Evolutionary conservation across 1,140 invertebrate species (phyloP).

Genomic region (Sarcophaga bullata): DNA sequence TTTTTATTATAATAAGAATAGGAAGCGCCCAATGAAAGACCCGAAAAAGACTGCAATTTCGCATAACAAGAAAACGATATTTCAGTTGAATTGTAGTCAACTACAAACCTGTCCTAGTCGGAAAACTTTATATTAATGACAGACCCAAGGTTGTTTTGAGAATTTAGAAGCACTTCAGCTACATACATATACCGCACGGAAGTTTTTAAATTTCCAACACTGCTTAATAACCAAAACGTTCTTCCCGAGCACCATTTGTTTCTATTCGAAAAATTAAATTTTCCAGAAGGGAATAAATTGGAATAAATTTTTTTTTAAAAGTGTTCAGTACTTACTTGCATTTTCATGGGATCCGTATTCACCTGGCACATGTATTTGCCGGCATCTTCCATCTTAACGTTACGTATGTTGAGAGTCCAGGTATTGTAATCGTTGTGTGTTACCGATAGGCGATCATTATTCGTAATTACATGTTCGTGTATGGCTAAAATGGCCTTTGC

Average conservation of each 20-base stretch:
- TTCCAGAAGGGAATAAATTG: background rate
- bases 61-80: too few relatives aligned
- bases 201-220: background rate
- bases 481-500: slow-evolving; percentile 91
- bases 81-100: too few relatives aligned
- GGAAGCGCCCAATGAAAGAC: too few relatives aligned
- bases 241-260: background rate
- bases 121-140: too few relatives aligned
- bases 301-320: slow-evolving; percentile 8
- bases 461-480: slow-evolving; percentile 91
- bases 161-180: too few relatives aligned
- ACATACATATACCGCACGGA: too few relatives aligned
- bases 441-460: slow-evolving; percentile 85
- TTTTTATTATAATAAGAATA: too few relatives aligned
- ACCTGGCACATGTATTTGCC: slow-evolving; percentile 94
- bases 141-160: too few relatives aligned
- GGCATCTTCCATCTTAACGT: slow-evolving; percentile 83
- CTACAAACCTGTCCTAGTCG: too few relatives aligned
- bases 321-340: slow-evolving; percentile 74
- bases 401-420: slow-evolving; percentile 86
- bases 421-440: slow-evolving; percentile 89
- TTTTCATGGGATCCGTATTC: slow-evolving; percentile 93
- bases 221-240: background rate
- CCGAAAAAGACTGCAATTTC: too few relatives aligned
- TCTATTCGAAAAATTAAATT: background rate